Percentiles rank a stretch among this genome's conserved stretches.
phyloP scores from a whole-genome alignment of 2,888 invertebrate genomes.

The Diadegma fenestrale region DNA sequence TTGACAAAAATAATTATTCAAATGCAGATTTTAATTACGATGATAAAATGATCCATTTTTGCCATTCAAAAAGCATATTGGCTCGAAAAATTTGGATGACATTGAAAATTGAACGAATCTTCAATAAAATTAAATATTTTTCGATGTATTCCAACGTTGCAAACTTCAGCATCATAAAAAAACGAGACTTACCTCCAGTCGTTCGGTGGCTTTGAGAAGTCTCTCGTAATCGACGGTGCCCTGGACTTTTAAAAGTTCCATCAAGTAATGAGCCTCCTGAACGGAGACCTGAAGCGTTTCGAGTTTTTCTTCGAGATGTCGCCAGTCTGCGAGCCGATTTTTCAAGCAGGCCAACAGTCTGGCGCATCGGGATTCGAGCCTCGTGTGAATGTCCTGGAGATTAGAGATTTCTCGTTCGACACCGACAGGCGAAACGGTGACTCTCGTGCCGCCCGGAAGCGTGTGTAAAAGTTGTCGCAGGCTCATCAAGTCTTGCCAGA shows the following conservation, averaged over 20 bases:
- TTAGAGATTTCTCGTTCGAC: conserved; percentile 92
- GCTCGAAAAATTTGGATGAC: too few species aligned
- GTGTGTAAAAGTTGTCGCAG: conserved; percentile 92
- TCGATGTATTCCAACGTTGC: too few species aligned
- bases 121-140: too few species aligned
- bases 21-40: too few species aligned
- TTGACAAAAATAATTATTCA: too few species aligned
- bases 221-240: conserved; percentile 94
- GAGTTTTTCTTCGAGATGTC: conserved; percentile 91
- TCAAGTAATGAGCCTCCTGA: conserved; percentile 95
- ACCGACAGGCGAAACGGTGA: conserved; percentile 91
- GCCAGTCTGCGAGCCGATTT: conserved; percentile 90
- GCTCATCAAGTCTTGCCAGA: conserved; percentile 93
- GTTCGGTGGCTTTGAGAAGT: conserved; percentile 92
- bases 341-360: conserved; percentile 89
- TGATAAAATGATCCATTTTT: too few species aligned
- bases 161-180: too few species aligned
- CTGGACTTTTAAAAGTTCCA: conserved; percentile 93
- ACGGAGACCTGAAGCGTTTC: conserved; percentile 93
- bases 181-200: conserved; percentile 91
- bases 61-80: too few species aligned
- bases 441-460: conserved; percentile 90
- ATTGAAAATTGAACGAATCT: too few species aligned
- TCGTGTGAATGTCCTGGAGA: conserved; percentile 91
- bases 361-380: conserved; percentile 90